These are phyloP conservation scores for Nebria ingens DNA, from an alignment of 1,140 invertebrate genomes.

Conservation along the genomic window DNA sequence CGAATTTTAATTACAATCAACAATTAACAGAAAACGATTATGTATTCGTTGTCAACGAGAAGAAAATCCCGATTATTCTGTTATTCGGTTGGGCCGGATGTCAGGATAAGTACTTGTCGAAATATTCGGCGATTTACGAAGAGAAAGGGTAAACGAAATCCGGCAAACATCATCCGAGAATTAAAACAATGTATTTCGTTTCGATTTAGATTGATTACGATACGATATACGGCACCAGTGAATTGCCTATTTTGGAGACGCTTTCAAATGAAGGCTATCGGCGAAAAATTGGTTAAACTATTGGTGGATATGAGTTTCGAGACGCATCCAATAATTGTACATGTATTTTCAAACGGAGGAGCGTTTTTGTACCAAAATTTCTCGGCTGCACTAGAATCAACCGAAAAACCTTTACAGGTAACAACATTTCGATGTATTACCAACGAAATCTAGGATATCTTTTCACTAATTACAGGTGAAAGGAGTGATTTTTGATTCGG, in stretches of 20 bases:
- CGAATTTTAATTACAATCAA: slow-evolving; percentile 29
- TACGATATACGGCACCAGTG: slow-evolving; percentile 60
- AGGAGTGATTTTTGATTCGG: slow-evolving; percentile 67
- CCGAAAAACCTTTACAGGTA: slow-evolving; percentile 38
- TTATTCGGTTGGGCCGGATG: slow-evolving; percentile 71
- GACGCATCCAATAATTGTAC: slow-evolving; percentile 63
- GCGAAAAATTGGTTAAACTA: slow-evolving; percentile 54
- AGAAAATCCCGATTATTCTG: slow-evolving; percentile 57
- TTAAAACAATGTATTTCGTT: no score
- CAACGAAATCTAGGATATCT: not conserved
- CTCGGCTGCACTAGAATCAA: slow-evolving; percentile 42
- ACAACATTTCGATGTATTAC: slow-evolving; percentile 3
- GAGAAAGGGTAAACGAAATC: slow-evolving; percentile 52
- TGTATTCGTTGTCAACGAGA: slow-evolving; percentile 45
- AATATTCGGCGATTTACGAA: slow-evolving; percentile 69
- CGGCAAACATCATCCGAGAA: no score
- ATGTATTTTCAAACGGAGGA: slow-evolving; percentile 73
- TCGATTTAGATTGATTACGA: slow-evolving; percentile 60
- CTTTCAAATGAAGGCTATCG: slow-evolving; percentile 47
- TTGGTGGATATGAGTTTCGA: slow-evolving; percentile 55
- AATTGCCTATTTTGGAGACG: slow-evolving; percentile 54
- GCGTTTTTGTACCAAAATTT: slow-evolving; percentile 57
- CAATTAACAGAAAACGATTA: slow-evolving; percentile 38
- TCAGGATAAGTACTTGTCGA: slow-evolving; percentile 61
- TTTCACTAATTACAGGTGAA: slow-evolving; percentile 47